Conservation (phyloP, 2,797 vertebrate species). For the Urosaurus nigricauda region DNA sequence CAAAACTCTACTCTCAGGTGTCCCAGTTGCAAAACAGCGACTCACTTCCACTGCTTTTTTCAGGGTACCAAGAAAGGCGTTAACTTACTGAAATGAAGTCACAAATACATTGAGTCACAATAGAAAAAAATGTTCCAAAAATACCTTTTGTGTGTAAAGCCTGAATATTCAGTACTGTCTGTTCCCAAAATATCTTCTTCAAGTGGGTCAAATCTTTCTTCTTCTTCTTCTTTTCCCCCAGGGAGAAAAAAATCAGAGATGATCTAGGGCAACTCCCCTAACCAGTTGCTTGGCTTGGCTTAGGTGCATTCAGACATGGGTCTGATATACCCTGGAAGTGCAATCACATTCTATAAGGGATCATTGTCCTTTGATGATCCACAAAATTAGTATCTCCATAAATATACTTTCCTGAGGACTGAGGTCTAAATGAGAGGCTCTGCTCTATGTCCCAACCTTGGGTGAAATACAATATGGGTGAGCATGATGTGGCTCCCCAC, state of each 20-base stretch:
- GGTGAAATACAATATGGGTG: too few relatives aligned
- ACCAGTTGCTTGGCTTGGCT: not conserved
- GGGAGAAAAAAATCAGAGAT: not conserved
- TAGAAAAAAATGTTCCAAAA: not conserved
- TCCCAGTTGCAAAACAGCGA: not conserved
- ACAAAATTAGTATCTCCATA: too few relatives aligned
- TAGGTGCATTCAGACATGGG: not conserved
- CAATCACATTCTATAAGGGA: not conserved
- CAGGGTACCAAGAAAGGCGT: too few relatives aligned
- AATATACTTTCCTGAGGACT: too few relatives aligned
- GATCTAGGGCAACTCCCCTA: not conserved
- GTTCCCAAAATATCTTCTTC: not conserved
- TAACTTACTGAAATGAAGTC: not conserved
- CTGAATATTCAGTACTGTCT: not conserved
- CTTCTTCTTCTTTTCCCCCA: not conserved
- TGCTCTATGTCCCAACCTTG: too few relatives aligned
- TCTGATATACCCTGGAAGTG: not conserved
- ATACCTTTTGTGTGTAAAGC: not conserved
- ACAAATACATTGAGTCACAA: constrained; percentile 1
- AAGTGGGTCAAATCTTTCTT: not conserved
- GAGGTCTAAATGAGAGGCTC: too few relatives aligned
- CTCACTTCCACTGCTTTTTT: not conserved
- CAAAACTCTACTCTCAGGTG: not conserved
- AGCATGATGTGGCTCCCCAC: too few relatives aligned
- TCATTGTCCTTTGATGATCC: not conserved